Percentiles rank a stretch among this genome's conserved stretches.
Evolutionary conservation across 2,113 vertebrate species (phyloP).

Genomic region (Bufo gargarizans): DNA sequence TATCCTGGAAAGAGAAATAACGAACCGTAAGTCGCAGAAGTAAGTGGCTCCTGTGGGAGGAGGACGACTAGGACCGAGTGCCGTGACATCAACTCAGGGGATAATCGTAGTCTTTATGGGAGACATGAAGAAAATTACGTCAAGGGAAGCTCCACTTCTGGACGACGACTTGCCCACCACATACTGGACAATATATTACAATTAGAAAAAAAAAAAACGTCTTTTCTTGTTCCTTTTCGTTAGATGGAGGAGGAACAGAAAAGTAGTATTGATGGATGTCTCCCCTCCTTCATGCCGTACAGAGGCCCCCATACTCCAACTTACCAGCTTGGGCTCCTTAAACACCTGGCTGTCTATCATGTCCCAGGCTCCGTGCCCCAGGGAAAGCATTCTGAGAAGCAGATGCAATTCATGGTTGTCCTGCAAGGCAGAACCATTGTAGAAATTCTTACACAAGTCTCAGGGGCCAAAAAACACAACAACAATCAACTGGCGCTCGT

Average conservation of each 20-base stretch:
- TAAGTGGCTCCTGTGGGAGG: too few relatives aligned
- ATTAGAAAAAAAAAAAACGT: not conserved
- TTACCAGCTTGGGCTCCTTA: slow-evolving; percentile 95
- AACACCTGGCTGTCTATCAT: slow-evolving; percentile 99
- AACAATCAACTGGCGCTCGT: not conserved
- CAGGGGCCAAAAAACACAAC: not conserved
- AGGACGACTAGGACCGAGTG: too few relatives aligned
- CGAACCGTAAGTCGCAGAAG: too few relatives aligned
- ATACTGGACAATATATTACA: not conserved
- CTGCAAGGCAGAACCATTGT: slow-evolving; percentile 68
- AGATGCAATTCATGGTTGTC: slow-evolving; percentile 93
- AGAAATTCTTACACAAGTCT: not conserved
- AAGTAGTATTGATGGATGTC: too few relatives aligned
- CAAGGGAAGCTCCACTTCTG: not conserved
- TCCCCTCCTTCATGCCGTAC: not conserved
- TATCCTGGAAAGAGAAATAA: slow-evolving; percentile 73
- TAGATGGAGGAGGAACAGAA: too few relatives aligned
- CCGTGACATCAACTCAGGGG: too few relatives aligned
- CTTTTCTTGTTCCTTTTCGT: too few relatives aligned
- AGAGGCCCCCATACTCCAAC: not conserved
- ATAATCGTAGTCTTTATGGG: not conserved
- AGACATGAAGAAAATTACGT: not conserved
- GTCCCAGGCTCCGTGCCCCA: slow-evolving; percentile 97
- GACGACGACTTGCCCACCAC: too few relatives aligned
- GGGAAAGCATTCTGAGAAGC: slow-evolving; percentile 89